These are phyloP conservation scores for Myioborus miniatus DNA, from an alignment of 2,797 vertebrate genomes.

Conservation along the genomic window DNA sequence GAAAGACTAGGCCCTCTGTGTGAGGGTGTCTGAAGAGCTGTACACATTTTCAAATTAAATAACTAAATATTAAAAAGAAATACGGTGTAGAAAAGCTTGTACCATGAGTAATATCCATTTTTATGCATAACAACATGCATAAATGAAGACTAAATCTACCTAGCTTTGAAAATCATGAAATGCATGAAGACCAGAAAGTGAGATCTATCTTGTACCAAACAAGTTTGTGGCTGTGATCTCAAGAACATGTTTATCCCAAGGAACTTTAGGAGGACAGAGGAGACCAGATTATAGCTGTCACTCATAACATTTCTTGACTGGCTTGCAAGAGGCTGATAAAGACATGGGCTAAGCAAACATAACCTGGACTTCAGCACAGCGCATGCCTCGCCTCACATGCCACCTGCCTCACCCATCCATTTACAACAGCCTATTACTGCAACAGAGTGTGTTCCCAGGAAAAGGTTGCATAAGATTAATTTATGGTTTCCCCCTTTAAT, in stretches of 20 bases:
- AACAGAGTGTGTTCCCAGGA: neutral
- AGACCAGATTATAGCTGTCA: neutral
- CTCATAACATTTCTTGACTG: neutral
- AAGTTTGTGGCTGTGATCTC: neutral
- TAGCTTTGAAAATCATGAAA: neutral
- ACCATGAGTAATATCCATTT: neutral
- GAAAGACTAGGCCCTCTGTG: neutral
- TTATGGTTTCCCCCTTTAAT: neutral
- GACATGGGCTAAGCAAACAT: neutral
- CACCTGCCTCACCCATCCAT: rapidly evolving
- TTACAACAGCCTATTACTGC: neutral
- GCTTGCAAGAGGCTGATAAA: neutral
- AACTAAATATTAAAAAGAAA: neutral
- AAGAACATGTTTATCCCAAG: neutral
- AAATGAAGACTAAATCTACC: neutral
- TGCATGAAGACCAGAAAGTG: neutral
- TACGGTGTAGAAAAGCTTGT: neutral
- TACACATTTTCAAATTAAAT: neutral
- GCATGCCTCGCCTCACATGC: rapidly evolving
- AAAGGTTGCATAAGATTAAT: neutral
- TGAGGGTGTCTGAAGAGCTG: neutral
- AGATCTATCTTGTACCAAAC: neutral
- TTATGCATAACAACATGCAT: neutral
- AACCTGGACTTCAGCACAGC: rapidly evolving
- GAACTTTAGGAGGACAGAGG: neutral